A percentile compares a stretch with the other conserved stretches of the same genome.
phyloP scores from a whole-genome alignment of 2,113 vertebrate species.

The Coryphaenoides rupestris region DNA sequence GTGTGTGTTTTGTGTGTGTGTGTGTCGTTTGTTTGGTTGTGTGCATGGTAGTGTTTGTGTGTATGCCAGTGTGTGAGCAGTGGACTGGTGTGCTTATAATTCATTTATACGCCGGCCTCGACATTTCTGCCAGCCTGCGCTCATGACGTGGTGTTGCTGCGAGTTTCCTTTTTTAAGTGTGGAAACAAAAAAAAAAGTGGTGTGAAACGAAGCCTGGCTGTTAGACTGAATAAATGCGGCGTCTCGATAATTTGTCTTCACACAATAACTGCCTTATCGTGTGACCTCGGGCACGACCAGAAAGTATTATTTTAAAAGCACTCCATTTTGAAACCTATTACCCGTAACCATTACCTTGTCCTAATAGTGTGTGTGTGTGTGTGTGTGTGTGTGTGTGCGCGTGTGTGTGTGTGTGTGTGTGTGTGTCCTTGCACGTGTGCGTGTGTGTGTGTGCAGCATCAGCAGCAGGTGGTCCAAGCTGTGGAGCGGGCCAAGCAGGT shows the following conservation, averaged over 20 bases:
- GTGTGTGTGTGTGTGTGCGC: too few relatives aligned
- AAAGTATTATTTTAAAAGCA: too few relatives aligned
- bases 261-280: too few relatives aligned
- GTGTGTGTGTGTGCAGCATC: constrained; percentile 76
- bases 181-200: neutral
- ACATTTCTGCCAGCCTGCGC: constrained; percentile 13
- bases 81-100: constrained; percentile 3
- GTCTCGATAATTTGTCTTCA: too few relatives aligned
- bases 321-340: too few relatives aligned
- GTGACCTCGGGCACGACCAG: too few relatives aligned
- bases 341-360: too few relatives aligned
- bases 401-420: constrained; percentile 79
- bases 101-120: constrained; percentile 8
- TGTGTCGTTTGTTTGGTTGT: too few relatives aligned
- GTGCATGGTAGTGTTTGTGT: too few relatives aligned
- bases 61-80: neutral
- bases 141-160: neutral
- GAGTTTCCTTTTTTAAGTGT: neutral
- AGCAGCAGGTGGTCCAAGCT: constrained; percentile 96
- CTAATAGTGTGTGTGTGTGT: too few relatives aligned
- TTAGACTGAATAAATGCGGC: neutral
- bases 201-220: neutral
- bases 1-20: too few relatives aligned
- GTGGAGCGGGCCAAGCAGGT: constrained; percentile 97
- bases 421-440: neutral